Evolutionary conservation across 2,113 vertebrate genomes (phyloP).

Genomic region (Xyliphius kryptos): DNA sequence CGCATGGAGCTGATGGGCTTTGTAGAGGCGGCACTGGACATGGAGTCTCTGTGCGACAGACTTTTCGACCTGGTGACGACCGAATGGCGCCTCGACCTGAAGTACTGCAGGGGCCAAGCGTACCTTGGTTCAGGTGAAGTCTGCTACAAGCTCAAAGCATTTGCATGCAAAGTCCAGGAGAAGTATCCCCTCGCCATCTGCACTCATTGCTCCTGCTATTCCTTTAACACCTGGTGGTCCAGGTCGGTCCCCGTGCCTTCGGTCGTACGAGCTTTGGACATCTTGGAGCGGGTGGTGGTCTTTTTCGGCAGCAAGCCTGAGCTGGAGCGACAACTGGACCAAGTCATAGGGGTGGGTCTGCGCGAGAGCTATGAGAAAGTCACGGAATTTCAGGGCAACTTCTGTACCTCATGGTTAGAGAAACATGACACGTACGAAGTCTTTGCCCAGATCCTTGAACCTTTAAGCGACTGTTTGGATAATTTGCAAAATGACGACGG

Average conservation of each 20-base stretch:
- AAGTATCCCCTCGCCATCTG: constrained; percentile 86
- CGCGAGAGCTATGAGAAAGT: constrained; percentile 77
- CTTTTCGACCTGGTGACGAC: constrained; percentile 76
- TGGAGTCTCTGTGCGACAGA: constrained; percentile 69
- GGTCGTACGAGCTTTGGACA: constrained; percentile 76
- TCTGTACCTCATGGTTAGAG: constrained; percentile 78
- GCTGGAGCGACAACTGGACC: constrained; percentile 78
- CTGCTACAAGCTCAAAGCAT: constrained; percentile 87
- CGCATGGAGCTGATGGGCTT: constrained; percentile 86
- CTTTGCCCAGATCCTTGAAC: constrained; percentile 83
- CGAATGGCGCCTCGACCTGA: constrained; percentile 86
- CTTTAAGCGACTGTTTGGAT: constrained; percentile 80
- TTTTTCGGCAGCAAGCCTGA: constrained; percentile 74
- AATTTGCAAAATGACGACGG: constrained; percentile 68
- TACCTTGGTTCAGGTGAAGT: constrained; percentile 84
- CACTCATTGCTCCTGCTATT: constrained; percentile 84
- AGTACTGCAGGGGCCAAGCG: constrained; percentile 87
- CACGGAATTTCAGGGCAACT: constrained; percentile 77
- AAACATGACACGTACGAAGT: constrained; percentile 87
- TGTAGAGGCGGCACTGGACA: constrained; percentile 74
- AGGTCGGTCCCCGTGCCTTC: constrained; percentile 80
- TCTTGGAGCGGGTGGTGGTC: constrained; percentile 75
- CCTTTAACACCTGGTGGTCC: constrained; percentile 90
- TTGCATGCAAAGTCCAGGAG: constrained; percentile 85
- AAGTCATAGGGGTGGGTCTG: constrained; percentile 73